Evolutionary conservation across 2,888 invertebrate species (phyloP), one percentile per base, ranked within the genome.

Genomic region (Myopa tessellatipennis): DNA sequence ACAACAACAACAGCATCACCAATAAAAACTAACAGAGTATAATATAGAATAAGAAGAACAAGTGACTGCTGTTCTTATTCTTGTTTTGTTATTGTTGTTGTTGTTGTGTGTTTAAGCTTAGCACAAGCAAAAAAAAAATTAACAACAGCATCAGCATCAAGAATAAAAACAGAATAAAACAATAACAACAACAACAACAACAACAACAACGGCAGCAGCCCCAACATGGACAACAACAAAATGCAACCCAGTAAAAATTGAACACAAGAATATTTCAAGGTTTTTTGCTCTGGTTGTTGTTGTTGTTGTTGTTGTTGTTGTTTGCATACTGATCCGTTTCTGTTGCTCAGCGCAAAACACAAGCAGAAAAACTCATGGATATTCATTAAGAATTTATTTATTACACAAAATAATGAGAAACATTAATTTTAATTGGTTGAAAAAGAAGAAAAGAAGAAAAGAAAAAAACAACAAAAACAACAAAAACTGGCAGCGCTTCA

Each of bases 211-310:
- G 38, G 18, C 71, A 71, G 55, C 71, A 71, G 7, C 55, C n/a
- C 61, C 1, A 58, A 12, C 16, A 40, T 16, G 18, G 26, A 26
- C 26, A 26, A 26, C 26, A 68, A 50, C 68, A n/a, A 60, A 12
- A 60, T 10, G 40, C 58, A 50, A 72, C 58, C 38, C 5, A 12
- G 10, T 8, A 76, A 55, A 70, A 10, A 76, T 52, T 38, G 58
- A 69, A 10, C 38, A 67, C 38, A 67, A 67, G 61, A 77, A 73
- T 78, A 38, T 75, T 76, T 77, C 75, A 77, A 74, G 68, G 78
- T 70, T 76, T 40, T 70, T 55, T 74, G 68, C 58, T 36, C 34
- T 71, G 55, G 45, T 50, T 77, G 3, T 26, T 26, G 26, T 63
- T 55, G 36, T 50, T 77, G 3, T 26, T 26, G 26, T 63, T 55